A percentile compares a stretch with the other conserved stretches of the same genome.
phyloP scores from a whole-genome alignment of 2,888 invertebrate genomes.

The Andrena praecox region DNA sequence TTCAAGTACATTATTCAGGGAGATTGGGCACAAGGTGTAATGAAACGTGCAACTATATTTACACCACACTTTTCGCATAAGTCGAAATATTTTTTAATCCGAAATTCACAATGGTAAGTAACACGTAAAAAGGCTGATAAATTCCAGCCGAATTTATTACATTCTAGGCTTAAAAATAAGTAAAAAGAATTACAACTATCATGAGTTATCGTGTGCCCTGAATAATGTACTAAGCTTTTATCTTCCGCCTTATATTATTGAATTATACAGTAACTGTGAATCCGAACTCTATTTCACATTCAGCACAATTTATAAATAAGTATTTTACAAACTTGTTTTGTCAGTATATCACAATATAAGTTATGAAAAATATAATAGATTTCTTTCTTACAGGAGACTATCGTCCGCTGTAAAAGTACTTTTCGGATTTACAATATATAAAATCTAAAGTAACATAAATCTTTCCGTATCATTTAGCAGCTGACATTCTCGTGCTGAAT shows the following conservation, averaged over 20 bases:
- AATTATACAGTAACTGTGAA: conserved; percentile 12
- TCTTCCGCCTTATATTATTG: conserved; percentile 3
- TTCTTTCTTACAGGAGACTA: conserved; percentile 19
- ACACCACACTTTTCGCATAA: background rate
- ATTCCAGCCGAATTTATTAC: conserved; percentile 2
- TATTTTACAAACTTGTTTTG: conserved; percentile 49
- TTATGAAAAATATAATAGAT: conserved; percentile 45
- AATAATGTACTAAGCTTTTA: conserved; percentile 11
- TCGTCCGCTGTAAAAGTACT: conserved; percentile 5
- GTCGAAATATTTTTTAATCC: conserved; percentile 17
- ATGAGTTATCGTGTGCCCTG: conserved; percentile 10
- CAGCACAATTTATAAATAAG: conserved; percentile 41
- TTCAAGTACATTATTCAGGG: conserved; percentile 47
- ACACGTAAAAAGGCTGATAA: conserved; percentile 2
- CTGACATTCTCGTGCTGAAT: background rate
- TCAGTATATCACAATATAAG: conserved; percentile 47
- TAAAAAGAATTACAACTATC: conserved; percentile 2
- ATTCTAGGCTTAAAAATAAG: conserved; percentile 8
- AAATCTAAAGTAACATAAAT: conserved; percentile 21
- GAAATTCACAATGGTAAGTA: conserved; percentile 16
- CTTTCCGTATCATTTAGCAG: conserved; percentile 1
- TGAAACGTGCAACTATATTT: conserved; percentile 14
- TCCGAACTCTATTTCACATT: conserved; percentile 28
- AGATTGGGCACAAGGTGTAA: conserved; percentile 24
- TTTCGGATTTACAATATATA: conserved; percentile 22